phyloP scores from a whole-genome alignment of 2,113 vertebrate species.

The Eolophus roseicapilla region DNA sequence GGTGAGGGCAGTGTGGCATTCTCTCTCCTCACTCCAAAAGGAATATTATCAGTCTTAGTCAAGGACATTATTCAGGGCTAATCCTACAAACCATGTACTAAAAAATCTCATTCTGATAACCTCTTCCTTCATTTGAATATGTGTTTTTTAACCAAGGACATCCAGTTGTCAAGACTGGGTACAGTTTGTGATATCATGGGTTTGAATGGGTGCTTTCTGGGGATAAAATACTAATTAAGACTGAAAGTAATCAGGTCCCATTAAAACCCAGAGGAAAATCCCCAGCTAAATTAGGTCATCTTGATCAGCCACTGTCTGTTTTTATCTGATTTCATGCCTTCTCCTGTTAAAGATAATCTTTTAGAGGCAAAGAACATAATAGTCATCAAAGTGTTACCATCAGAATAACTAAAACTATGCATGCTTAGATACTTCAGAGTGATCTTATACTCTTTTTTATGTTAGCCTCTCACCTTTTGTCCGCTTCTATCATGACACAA shows the following conservation, averaged over 20 bases:
- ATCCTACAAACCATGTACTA: not conserved
- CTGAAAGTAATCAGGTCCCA: not conserved
- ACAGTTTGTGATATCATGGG: not conserved
- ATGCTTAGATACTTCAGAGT: not conserved
- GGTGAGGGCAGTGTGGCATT: not conserved
- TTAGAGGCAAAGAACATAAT: not conserved
- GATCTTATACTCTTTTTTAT: not conserved
- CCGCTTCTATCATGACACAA: not conserved
- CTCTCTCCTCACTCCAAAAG: not conserved
- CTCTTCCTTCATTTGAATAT: not conserved
- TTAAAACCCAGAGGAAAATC: not conserved
- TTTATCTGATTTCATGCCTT: not conserved
- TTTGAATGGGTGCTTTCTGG: not conserved
- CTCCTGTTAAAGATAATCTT: not conserved
- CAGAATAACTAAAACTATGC: not conserved
- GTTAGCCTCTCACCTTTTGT: not conserved
- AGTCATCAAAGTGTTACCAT: not conserved
- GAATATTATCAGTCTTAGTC: not conserved
- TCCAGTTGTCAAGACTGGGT: not conserved
- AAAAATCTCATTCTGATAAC: not conserved
- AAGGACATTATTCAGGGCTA: not conserved
- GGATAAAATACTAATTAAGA: not conserved
- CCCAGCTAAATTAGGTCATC: not conserved
- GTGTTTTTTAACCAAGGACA: not conserved
- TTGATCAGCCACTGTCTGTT: not conserved